These are phyloP conservation scores for Phocides pigmalion DNA, from an alignment of 1,140 invertebrate genomes.

Conservation along the genomic window DNA sequence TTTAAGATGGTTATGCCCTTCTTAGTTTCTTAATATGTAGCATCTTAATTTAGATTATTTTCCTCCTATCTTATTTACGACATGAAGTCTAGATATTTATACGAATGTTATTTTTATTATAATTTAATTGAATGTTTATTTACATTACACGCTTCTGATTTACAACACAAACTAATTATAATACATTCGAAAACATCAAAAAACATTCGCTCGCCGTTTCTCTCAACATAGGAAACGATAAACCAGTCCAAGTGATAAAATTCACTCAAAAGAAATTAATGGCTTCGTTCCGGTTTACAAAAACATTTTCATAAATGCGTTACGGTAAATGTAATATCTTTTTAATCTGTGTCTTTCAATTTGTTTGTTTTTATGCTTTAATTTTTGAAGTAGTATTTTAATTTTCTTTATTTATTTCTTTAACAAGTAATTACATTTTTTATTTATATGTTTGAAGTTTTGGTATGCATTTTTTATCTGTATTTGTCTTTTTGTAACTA, in stretches of 20 bases:
- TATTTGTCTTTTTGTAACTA: too few relatives aligned
- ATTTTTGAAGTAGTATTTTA: background rate
- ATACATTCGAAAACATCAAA: background rate
- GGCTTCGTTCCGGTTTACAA: constrained; percentile 12
- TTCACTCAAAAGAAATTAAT: constrained; percentile 26
- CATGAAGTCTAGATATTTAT: too few relatives aligned
- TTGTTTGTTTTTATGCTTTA: background rate
- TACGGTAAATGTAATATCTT: constrained; percentile 4
- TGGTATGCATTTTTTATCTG: too few relatives aligned
- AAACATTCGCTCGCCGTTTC: constrained; percentile 6
- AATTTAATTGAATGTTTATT: too few relatives aligned
- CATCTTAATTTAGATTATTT: too few relatives aligned
- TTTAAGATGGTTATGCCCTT: too few relatives aligned
- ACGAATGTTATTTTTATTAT: too few relatives aligned
- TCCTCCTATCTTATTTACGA: too few relatives aligned
- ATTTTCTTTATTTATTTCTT: too few relatives aligned
- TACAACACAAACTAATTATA: background rate
- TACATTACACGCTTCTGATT: background rate
- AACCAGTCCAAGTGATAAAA: constrained; percentile 16
- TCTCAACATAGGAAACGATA: constrained; percentile 20
- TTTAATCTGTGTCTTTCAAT: constrained; percentile 10
- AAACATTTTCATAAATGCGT: constrained; percentile 19
- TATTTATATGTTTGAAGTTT: too few relatives aligned
- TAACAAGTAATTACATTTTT: too few relatives aligned
- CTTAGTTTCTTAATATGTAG: too few relatives aligned